Percentiles rank a stretch among this genome's conserved stretches.
Conservation (phyloP, 1,140 invertebrate genomes). For the Limonius californicus region DNA sequence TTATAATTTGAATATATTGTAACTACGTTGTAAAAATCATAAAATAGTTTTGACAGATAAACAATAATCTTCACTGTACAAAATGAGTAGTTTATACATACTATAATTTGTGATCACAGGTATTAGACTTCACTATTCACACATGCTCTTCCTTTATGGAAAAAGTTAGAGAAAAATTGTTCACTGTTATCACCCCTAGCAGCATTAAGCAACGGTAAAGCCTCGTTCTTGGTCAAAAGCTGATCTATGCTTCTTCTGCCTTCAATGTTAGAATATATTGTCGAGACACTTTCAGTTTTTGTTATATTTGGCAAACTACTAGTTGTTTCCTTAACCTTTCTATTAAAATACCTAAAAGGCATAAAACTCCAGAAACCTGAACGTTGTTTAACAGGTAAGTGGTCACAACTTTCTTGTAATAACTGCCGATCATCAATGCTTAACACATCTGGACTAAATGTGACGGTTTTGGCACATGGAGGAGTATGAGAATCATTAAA, state of each 20-base stretch:
- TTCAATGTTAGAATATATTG: too few species aligned
- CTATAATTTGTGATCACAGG: neutral
- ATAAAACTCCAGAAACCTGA: neutral
- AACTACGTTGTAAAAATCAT: neutral
- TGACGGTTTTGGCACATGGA: slow-evolving; percentile 39
- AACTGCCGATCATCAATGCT: slow-evolving; percentile 29
- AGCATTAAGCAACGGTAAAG: neutral
- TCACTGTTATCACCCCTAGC: neutral
- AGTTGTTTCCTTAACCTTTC: neutral
- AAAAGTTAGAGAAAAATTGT: neutral
- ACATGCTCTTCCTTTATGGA: neutral
- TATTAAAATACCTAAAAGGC: neutral
- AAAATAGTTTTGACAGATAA: neutral
- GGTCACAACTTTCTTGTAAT: neutral
- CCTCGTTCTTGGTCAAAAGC: neutral
- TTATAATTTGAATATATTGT: neutral
- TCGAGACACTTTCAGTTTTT: neutral
- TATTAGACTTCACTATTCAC: neutral
- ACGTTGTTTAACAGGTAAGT: slow-evolving; percentile 9
- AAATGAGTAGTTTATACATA: neutral
- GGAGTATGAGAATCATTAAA: neutral
- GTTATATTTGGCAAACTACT: neutral
- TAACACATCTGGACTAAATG: slow-evolving; percentile 45
- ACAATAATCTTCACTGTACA: neutral
- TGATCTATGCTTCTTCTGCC: neutral